Conservation (phyloP, 2,113 vertebrate genomes). For the Tricholaema leucomelas region DNA sequence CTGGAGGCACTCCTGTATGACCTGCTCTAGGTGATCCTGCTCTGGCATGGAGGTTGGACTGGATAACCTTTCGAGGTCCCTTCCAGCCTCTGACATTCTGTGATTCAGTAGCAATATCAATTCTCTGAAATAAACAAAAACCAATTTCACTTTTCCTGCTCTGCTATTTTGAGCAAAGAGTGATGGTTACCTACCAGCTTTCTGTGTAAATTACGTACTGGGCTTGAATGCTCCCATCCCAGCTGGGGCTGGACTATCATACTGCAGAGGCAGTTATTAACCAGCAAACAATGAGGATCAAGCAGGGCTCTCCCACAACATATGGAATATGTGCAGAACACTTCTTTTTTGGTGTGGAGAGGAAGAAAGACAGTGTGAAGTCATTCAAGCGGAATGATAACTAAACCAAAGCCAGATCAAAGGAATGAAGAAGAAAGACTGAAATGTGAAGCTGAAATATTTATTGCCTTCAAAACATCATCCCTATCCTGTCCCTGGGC, state of each 20-base stretch:
- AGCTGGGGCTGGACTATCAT: background rate
- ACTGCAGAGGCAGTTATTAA: background rate
- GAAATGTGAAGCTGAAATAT: conserved; percentile 93
- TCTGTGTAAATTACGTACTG: background rate
- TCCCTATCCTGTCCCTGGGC: conserved; percentile 75
- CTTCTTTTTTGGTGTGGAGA: conserved; percentile 62
- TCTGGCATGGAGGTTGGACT: background rate
- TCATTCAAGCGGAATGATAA: conserved; percentile 88
- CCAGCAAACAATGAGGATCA: background rate
- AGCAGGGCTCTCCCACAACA: background rate
- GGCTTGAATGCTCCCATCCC: background rate
- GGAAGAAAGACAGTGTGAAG: conserved; percentile 79
- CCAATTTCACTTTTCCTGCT: background rate
- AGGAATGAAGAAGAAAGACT: conserved; percentile 81
- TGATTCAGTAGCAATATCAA: background rate
- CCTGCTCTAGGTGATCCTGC: accelerated
- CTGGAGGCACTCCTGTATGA: no score
- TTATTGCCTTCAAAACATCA: conserved; percentile 88
- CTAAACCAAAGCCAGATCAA: conserved; percentile 92
- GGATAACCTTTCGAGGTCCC: no score
- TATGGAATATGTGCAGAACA: conserved; percentile 39
- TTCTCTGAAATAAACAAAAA: background rate
- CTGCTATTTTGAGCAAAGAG: background rate
- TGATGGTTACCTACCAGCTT: background rate
- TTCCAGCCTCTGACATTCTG: no score